Conservation (phyloP, 2,797 vertebrate species). For the Pipistrellus pipistrellus region DNA sequence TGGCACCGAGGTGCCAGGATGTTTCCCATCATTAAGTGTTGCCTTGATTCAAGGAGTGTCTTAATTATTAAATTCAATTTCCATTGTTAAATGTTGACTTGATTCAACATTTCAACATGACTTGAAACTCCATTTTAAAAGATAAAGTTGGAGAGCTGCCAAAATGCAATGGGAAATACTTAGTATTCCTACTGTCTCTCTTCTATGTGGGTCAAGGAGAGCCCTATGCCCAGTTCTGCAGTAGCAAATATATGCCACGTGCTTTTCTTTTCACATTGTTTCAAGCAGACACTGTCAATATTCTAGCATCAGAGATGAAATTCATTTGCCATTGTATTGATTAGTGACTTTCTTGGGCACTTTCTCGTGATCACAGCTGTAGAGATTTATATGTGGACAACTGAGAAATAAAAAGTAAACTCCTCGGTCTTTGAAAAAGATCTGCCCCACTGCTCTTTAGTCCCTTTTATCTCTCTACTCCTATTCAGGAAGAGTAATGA, state of each 20-base stretch:
- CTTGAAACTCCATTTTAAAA: neutral
- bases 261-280: neutral
- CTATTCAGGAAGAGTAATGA: neutral
- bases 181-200: neutral
- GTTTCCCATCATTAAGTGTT: neutral
- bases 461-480: neutral
- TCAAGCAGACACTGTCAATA: neutral
- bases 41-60: neutral
- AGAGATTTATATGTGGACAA: conserved; percentile 4
- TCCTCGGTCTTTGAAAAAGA: neutral
- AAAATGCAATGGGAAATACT: neutral
- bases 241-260: neutral
- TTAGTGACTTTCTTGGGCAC: neutral
- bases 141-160: neutral
- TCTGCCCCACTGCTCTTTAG: neutral
- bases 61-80: too few relatives aligned
- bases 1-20: neutral
- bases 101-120: neutral
- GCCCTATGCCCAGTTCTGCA: neutral
- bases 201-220: neutral
- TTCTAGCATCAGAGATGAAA: conserved; percentile 2
- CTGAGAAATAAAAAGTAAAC: neutral
- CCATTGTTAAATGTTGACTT: neutral
- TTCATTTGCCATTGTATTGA: conserved; percentile 16
- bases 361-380: neutral